Evolutionary conservation across 1,140 invertebrate genomes (phyloP), one percentile per base, ranked within the genome.

Genomic region (Trichoplusia ni): DNA sequence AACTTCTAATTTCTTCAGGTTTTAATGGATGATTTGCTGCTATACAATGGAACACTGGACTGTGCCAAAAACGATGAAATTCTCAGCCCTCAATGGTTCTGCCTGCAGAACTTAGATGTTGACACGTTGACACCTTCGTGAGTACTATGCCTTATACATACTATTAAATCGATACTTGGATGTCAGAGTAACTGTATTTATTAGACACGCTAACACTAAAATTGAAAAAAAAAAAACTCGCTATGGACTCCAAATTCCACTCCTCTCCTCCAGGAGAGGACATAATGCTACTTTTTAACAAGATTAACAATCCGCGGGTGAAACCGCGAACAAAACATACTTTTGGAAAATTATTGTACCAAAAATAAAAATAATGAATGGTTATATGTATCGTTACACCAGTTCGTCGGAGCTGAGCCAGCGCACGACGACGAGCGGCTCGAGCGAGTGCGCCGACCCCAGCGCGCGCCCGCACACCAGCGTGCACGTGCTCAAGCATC

Each of bases 21-120:
- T 51, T 86, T 96, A 66, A 93, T 96, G 21, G 95, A 96, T 83
- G 95, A 96, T 81, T 84, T 96, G 29, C 77, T 96, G 37, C 89
- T 96, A n/a, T 95, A 95, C 75, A 95, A 95, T 84, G 95, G 94
- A 11, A 91, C 90, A 2, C 79, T 95, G 60, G 91, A 93, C 2
- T 78, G 82, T 67, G 81, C 77, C 21, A 80, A 81, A 54, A 78
- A 75, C 18, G 81, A 86, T 18, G 90, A 90, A 7, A 73, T 49
- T 11, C 37, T 85, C 2, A 80, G 47, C 56, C 66, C 91, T 31
- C 84, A 88, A 49, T 90, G 84, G 83, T 75, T 90, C 14, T 83
- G 84, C 38, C 65, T 90, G 18, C 78, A 80, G 44, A 81, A 83
- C 38, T 59, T 67, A 0, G 84, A 88, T 18, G 14, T 71, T 0